phyloP scores from a whole-genome alignment of 2,113 vertebrate genomes.

The Oreochromis niloticus region DNA sequence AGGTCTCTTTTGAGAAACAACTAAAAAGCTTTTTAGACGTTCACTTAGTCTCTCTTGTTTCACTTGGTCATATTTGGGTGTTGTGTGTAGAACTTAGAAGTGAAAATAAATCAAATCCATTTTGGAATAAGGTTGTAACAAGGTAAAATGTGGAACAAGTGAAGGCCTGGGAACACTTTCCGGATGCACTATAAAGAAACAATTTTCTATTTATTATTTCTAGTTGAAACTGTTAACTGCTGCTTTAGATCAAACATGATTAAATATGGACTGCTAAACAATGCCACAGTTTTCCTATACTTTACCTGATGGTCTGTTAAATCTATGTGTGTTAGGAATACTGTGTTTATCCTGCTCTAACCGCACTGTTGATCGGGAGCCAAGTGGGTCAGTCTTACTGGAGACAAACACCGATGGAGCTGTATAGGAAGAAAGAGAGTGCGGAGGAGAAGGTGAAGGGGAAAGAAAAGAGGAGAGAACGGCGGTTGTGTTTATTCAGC shows the following conservation, averaged over 20 bases:
- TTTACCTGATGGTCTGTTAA: not conserved
- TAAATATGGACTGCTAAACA: not conserved
- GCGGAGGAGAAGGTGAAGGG: not conserved
- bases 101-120: not conserved
- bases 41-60: not conserved
- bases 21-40: not conserved
- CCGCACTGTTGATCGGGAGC: slow-evolving; percentile 11
- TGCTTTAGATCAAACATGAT: not conserved
- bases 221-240: not conserved
- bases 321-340: not conserved
- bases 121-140: not conserved
- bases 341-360: slow-evolving; percentile 35
- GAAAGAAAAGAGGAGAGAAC: not conserved
- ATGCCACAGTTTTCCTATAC: not conserved
- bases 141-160: not conserved
- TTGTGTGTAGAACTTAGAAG: not conserved
- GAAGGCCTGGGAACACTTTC: not conserved
- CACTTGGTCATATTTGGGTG: not conserved
- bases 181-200: not conserved
- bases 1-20: not conserved
- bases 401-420: slow-evolving; percentile 19
- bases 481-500: slow-evolving; percentile 47
- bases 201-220: not conserved
- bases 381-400: slow-evolving; percentile 53
- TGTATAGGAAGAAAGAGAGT: not conserved